A percentile compares a stretch with the other conserved stretches of the same genome.
Conservation (phyloP, 2,888 invertebrate species). For the Caenorhabditis sp. region DNA sequence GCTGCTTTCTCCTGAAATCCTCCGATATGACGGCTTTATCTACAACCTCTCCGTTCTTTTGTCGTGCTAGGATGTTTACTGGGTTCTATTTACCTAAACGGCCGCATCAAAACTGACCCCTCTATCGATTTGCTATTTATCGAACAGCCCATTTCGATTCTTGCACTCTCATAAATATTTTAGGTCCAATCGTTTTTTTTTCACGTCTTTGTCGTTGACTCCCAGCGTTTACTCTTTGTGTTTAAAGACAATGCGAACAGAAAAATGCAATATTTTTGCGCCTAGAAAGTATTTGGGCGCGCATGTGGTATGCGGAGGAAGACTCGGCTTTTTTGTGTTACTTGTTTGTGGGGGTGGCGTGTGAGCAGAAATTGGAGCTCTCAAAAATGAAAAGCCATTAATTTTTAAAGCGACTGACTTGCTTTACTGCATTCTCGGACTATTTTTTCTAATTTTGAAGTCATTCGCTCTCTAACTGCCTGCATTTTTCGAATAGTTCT, state of each 20-base stretch:
- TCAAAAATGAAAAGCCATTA: constrained; percentile 14
- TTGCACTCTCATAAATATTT: constrained; percentile 10
- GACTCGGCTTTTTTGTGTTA: constrained; percentile 7
- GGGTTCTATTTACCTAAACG: constrained; percentile 32
- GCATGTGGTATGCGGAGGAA: not conserved
- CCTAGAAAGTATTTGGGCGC: constrained; percentile 11
- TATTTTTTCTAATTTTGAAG: not conserved
- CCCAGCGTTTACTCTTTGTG: constrained; percentile 15
- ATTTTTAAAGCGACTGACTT: constrained; percentile 39
- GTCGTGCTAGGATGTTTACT: constrained; percentile 17
- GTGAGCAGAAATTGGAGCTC: constrained; percentile 10
- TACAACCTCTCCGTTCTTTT: constrained; percentile 3
- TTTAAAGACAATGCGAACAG: not conserved
- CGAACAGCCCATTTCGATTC: constrained; percentile 7
- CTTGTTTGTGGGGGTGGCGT: constrained; percentile 25
- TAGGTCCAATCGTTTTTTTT: constrained; percentile 1
- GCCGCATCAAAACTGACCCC: constrained; percentile 16
- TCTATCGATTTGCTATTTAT: constrained; percentile 6
- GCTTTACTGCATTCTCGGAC: too few species aligned
- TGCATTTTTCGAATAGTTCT: too few species aligned
- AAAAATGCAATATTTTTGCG: constrained; percentile 12
- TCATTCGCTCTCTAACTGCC: too few species aligned
- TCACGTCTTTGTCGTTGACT: constrained; percentile 7
- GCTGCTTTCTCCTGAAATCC: not conserved
- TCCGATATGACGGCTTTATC: not conserved